phyloP scores from a whole-genome alignment of 2,888 invertebrate species.

The Leucania comma region DNA sequence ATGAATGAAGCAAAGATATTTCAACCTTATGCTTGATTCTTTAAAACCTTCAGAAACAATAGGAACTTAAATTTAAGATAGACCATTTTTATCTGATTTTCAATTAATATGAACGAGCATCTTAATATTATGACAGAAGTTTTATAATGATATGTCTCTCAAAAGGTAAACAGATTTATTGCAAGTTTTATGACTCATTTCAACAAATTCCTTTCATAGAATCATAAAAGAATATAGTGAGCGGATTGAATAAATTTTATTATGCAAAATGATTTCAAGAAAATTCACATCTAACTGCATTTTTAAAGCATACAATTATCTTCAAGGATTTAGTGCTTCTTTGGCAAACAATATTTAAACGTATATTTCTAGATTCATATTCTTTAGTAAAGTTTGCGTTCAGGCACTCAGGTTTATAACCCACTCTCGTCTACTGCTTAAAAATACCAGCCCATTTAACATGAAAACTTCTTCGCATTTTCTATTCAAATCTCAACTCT shows the following conservation, averaged over 20 bases:
- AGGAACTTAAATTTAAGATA: no score
- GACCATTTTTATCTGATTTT: no score
- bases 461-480: conserved; percentile 22
- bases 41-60: no score
- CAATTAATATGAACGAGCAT: neutral
- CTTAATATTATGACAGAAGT: neutral
- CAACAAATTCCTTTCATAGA: neutral
- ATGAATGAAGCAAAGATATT: no score
- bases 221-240: conserved; percentile 9
- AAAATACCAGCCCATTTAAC: conserved; percentile 55
- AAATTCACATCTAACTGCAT: conserved; percentile 20
- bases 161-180: neutral
- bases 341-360: conserved; percentile 40
- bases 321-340: conserved; percentile 33
- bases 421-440: conserved; percentile 31
- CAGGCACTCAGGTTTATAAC: conserved; percentile 52
- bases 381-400: conserved; percentile 47
- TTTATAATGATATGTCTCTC: neutral
- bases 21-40: no score
- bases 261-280: conserved; percentile 16
- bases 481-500: conserved; percentile 35
- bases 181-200: neutral
- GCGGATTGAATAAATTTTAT: conserved; percentile 13
- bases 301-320: conserved; percentile 44
- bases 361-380: conserved; percentile 49